A percentile compares a stretch with the other conserved stretches of the same genome.
phyloP scores from a whole-genome alignment of 2,888 invertebrate genomes.

The Smittia sp. region DNA sequence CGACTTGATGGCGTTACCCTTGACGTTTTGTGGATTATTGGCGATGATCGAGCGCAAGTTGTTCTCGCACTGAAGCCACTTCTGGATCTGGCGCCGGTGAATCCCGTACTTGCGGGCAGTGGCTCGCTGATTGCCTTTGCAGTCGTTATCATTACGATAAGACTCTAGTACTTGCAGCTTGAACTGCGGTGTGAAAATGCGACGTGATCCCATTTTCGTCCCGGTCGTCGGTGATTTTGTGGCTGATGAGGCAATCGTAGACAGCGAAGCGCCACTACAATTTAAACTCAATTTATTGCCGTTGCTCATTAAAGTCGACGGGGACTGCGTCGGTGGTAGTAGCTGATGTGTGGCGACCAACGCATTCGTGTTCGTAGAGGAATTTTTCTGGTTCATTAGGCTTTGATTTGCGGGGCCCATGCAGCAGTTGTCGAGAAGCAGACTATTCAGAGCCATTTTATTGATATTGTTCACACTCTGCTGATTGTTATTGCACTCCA shows the following conservation, averaged over 20 bases:
- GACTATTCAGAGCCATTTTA: conserved; percentile 26
- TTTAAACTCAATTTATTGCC: conserved; percentile 46
- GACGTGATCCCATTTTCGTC: conserved; percentile 70
- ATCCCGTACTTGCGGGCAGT: conserved; percentile 88
- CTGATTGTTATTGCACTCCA: conserved; percentile 23
- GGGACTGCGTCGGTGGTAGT: conserved; percentile 18
- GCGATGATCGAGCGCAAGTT: conserved; percentile 72
- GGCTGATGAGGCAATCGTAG: conserved; percentile 47
- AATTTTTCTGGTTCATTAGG: conserved; percentile 35
- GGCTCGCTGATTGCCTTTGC: conserved; percentile 84
- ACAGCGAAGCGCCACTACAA: conserved; percentile 46
- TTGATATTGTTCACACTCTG: not conserved
- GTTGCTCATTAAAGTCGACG: conserved; percentile 44
- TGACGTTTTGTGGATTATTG: conserved; percentile 49
- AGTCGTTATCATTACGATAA: conserved; percentile 79
- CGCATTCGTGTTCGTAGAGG: conserved; percentile 31
- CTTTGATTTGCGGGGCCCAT: conserved; percentile 22
- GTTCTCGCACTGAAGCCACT: conserved; percentile 85
- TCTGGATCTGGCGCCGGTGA: conserved; percentile 85
- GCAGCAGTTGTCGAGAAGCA: conserved; percentile 9
- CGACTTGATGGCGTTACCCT: conserved; percentile 38
- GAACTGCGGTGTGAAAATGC: conserved; percentile 86
- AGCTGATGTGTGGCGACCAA: conserved; percentile 43
- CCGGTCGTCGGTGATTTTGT: conserved; percentile 47
- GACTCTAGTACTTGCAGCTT: conserved; percentile 86